Evolutionary conservation across 2,113 vertebrate species (phyloP).

Genomic region (Gavialis gangeticus): DNA sequence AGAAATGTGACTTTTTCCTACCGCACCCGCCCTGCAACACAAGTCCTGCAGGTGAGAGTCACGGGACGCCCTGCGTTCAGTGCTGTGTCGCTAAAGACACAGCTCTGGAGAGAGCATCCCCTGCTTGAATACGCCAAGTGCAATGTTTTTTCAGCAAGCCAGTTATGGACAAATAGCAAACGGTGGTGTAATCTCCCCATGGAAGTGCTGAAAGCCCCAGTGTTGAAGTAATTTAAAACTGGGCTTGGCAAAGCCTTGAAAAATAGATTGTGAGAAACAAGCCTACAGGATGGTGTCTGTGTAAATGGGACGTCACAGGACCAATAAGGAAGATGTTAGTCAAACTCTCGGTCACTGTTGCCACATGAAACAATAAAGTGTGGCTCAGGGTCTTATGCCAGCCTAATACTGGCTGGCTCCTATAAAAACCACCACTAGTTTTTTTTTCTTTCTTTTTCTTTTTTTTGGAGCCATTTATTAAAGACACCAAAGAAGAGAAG

Average conservation of each 20-base stretch:
- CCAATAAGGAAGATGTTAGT: constrained; percentile 33
- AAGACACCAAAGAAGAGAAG: neutral
- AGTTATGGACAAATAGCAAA: neutral
- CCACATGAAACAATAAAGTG: neutral
- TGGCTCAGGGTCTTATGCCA: constrained; percentile 39
- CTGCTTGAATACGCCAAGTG: neutral
- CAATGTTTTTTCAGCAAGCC: rapidly evolving
- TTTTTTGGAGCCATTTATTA: neutral
- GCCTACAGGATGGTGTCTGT: neutral
- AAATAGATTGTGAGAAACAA: constrained; percentile 22
- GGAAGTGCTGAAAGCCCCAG: neutral
- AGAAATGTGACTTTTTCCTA: constrained; percentile 91
- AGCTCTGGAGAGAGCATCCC: neutral
- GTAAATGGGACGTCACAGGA: neutral
- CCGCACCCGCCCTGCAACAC: constrained; percentile 86
- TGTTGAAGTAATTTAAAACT: neutral
- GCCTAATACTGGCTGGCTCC: neutral
- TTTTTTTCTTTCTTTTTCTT: neutral
- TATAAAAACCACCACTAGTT: neutral
- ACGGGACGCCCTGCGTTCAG: rapidly evolving
- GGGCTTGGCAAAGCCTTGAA: neutral
- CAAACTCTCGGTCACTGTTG: constrained; percentile 19
- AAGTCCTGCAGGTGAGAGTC: constrained; percentile 89
- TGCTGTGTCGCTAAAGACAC: neutral
- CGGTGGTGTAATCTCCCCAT: rapidly evolving